Conservation (phyloP, 2,797 vertebrate genomes). For the Todus mexicanus region DNA sequence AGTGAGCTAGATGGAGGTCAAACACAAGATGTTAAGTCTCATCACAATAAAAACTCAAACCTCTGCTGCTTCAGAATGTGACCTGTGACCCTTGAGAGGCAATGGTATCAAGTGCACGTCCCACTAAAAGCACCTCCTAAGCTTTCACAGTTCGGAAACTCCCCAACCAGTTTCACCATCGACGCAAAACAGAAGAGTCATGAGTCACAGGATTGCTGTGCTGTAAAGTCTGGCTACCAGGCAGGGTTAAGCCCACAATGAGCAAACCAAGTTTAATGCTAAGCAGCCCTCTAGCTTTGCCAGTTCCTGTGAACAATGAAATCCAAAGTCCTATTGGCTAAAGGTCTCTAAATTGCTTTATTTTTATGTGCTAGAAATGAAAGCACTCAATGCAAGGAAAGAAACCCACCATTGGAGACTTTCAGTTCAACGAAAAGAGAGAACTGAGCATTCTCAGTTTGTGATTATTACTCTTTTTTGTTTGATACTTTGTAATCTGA, state of each 20-base stretch:
- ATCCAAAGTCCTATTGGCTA: neutral
- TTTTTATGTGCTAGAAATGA: neutral
- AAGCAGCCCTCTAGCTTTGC: neutral
- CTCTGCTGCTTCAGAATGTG: slow-evolving; percentile 23
- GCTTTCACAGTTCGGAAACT: slow-evolving; percentile 29
- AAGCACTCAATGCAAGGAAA: neutral
- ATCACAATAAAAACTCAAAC: slow-evolving; percentile 39
- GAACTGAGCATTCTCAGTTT: neutral
- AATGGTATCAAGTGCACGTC: neutral
- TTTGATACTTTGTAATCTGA: neutral
- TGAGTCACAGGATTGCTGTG: neutral
- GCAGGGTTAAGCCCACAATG: neutral
- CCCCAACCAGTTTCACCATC: neutral
- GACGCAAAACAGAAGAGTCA: neutral
- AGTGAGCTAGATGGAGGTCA: neutral
- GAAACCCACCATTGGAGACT: neutral
- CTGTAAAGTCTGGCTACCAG: neutral
- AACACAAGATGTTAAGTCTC: neutral
- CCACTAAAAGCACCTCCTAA: slow-evolving; percentile 14
- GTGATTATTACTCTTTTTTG: neutral
- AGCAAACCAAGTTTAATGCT: slow-evolving; percentile 25
- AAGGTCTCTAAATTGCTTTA: slow-evolving; percentile 9
- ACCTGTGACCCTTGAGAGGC: slow-evolving; percentile 16
- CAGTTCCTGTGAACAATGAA: slow-evolving; percentile 8
- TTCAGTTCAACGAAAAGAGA: neutral